Conservation (phyloP, 92 coral and sea anemone species). For the Muricea muricata region DNA sequence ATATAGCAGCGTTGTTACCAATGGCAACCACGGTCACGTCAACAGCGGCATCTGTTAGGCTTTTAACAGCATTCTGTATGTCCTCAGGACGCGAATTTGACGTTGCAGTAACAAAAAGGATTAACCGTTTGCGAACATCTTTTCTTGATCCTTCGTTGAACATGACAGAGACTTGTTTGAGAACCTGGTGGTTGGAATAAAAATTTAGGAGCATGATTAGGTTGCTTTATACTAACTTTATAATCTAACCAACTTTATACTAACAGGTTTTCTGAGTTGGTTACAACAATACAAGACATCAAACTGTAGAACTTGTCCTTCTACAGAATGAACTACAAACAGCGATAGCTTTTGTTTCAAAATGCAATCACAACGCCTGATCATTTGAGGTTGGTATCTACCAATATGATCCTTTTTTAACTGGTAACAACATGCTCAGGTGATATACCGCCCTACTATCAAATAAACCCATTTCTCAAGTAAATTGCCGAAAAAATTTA, state of each 20-base stretch:
- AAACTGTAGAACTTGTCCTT: too few species aligned
- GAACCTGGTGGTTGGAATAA: background rate
- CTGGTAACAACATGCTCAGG: too few species aligned
- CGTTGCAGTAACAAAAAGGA: slow-evolving; percentile 46
- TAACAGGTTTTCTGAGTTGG: too few species aligned
- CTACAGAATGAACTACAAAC: too few species aligned
- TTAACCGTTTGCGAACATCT: slow-evolving; percentile 54
- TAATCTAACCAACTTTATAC: too few species aligned
- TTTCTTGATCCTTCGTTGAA: slow-evolving; percentile 65
- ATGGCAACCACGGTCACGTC: slow-evolving; percentile 50
- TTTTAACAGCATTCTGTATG: slow-evolving; percentile 20
- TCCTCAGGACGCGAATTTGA: slow-evolving; percentile 40
- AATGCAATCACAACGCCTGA: too few species aligned
- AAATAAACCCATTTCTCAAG: too few species aligned
- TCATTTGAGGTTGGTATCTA: too few species aligned
- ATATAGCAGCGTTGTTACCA: slow-evolving; percentile 50
- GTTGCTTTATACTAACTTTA: background rate
- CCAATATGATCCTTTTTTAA: too few species aligned
- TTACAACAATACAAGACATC: too few species aligned
- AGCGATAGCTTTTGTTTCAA: too few species aligned
- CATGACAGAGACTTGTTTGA: slow-evolving; percentile 27
- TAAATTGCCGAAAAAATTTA: too few species aligned
- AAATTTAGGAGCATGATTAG: background rate
- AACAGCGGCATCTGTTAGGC: slow-evolving; percentile 19
- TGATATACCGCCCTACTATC: background rate